Base-by-base conservation (phyloP, 1,140 invertebrate species). In the Drosophila burlai region DNA sequence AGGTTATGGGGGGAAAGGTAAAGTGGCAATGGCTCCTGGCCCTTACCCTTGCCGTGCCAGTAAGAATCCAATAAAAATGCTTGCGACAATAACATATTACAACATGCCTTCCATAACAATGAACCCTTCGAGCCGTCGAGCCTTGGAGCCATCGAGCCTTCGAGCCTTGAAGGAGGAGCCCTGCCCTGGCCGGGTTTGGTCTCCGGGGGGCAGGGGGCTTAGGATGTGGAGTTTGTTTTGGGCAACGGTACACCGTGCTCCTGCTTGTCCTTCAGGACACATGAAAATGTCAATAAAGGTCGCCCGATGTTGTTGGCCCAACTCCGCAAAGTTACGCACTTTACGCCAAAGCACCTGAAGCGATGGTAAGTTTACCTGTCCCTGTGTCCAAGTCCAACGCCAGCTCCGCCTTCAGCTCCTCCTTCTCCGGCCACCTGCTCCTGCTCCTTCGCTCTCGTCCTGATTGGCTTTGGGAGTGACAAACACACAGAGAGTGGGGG, bases 211-310 rank as follows among this genome's bases (percentile, higher is more conserved):
- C 24, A 10, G 34, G 52, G 52, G 34, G 16, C 18, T 55, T 26
- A 26, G 34, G 21, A 57, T 57, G 34, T 57, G 54, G 21, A 57
- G 54, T 40, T 57, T 57, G 21, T 16, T 38, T 55, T 57, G 54
- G 54, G 36, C 36, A 1, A 55, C 52, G 36, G 38, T 16, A 42
- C 8, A 8, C 46, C 21, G 59, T 46, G 42, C 73, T 58, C 58
- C 49, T 80, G 47, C 73, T 49, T 74, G 62, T 76, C 65, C 76
- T 80, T 63, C 57, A 64, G 67, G 67, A 73, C 76, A 84, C 74
- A 69, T 74, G 74, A 80, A 84, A 84, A 78, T 81, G 82, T 84
- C 82, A 84, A 85, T 85, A 85, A 85, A 80, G 76, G 76, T 79
- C 62, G 64, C 58, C 54, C 16, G 3, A 3, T 55, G 34, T 40